phyloP scores from a whole-genome alignment of 2,797 vertebrate species.

The Propithecus perrieri region DNA sequence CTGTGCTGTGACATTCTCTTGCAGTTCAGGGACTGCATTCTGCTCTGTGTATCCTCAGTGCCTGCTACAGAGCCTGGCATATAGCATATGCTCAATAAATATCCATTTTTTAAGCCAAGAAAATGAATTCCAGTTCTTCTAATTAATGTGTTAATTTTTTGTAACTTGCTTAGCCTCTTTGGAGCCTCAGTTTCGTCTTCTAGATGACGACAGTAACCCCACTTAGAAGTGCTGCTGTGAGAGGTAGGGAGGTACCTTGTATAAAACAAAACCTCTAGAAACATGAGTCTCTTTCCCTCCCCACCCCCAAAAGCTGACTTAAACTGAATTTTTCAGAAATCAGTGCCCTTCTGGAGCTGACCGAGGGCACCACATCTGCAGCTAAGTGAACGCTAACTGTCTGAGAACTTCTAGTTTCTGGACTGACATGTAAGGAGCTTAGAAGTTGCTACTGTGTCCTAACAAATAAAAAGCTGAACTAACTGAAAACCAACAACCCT shows the following conservation, averaged over 20 bases:
- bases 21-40: background rate
- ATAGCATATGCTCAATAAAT: background rate
- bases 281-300: background rate
- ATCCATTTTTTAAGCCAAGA: background rate
- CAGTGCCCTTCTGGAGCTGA: background rate
- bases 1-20: background rate
- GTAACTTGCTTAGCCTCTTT: background rate
- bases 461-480: background rate
- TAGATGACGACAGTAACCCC: background rate
- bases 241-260: background rate
- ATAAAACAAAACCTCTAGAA: background rate
- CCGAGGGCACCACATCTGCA: background rate
- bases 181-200: background rate
- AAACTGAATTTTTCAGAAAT: background rate
- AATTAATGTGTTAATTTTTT: background rate
- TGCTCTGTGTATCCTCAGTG: background rate
- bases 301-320: background rate
- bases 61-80: background rate
- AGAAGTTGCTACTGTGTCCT: background rate
- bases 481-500: background rate
- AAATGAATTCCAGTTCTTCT: background rate
- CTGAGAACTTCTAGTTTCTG: background rate
- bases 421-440: background rate
- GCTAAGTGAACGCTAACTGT: background rate
- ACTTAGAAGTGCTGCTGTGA: background rate